Evolutionary conservation across 30 jellyfish, hydroid and myxozoan genomes (phyloP), one percentile per base, ranked within the genome.

Genomic region (Pelagia noctiluca): DNA sequence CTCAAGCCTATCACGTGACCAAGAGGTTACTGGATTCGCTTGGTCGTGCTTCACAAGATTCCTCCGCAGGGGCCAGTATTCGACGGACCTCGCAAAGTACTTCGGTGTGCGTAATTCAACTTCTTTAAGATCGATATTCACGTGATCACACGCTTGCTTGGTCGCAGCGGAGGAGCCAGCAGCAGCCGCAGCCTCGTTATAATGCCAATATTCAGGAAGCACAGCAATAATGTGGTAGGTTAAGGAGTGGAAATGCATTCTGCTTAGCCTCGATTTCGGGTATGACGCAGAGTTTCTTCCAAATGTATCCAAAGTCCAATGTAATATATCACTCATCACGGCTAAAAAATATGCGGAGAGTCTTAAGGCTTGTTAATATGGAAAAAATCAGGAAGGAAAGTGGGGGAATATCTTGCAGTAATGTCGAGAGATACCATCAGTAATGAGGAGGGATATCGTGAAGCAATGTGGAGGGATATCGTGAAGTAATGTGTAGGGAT

Each of bases 111-210:
- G 91, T 84, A 90, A 50, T 50, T 90, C 97, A 12, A 90, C 96
- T 54, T 90, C 96, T 1, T 65, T 50, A 0, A 71, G 42, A 35
- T 30, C 67, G 50, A 90, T 63, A 42, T 78, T 78, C 31, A 84
- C 96, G 36, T 90, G 91, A 66, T 90, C 83, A 73, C 97, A 90
- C 19, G 97, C 97, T 62, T 90, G 97, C 22, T 88, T 70, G 0
- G 96, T 82, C 2, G 94, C 96, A 12, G 96, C 94, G 10, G 96
- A 75, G 1, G 97, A 90, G 53, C 97, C 97, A 19, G 97, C 97
- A 1, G 96, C 97, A 0, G 97, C 89, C n/a, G 97, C 97, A 26
- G 89, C 91, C 71, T 60, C 82, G 54, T 86, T 84, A 26, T 85
- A 82, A 60, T 81, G 69, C 97, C 97, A 90, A 30, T 69, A 37